Evolutionary conservation across 2,797 vertebrate species (phyloP).

Genomic region (Mus caroli): DNA sequence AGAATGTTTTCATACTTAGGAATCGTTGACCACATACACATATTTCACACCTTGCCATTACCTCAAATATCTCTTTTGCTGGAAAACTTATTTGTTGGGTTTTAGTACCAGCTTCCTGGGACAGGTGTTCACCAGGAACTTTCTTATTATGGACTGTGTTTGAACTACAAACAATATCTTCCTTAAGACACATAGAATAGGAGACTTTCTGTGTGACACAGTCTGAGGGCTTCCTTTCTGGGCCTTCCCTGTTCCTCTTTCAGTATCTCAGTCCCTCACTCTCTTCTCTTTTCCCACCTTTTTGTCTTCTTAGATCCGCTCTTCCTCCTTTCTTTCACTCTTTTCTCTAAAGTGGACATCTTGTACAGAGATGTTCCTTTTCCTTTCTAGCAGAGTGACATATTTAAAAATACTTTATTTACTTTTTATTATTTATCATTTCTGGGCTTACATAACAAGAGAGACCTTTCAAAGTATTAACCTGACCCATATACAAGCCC

Average conservation of each 20-base stretch:
- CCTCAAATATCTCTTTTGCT: not conserved
- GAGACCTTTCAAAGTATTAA: not conserved
- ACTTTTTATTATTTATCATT: constrained; percentile 36
- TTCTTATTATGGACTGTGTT: constrained; percentile 26
- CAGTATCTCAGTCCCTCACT: not conserved
- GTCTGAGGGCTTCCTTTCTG: not conserved
- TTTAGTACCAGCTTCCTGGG: not conserved
- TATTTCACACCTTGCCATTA: not conserved
- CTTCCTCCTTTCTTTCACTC: not conserved
- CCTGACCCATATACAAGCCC: not conserved
- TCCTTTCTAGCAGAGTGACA: not conserved
- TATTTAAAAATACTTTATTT: constrained; percentile 34
- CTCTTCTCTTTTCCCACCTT: not conserved
- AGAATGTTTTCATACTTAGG: not conserved
- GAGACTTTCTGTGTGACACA: not conserved
- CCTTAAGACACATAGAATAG: not conserved
- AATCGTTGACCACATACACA: not conserved
- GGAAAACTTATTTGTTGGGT: not conserved
- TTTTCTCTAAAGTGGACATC: not conserved
- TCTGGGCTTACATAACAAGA: constrained; percentile 3
- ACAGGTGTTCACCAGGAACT: constrained; percentile 14
- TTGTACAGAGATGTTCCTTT: not conserved
- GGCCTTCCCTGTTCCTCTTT: not conserved
- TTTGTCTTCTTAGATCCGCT: not conserved
- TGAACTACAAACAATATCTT: constrained; percentile 26